A percentile compares a stretch with the other conserved stretches of the same genome.
Conservation (phyloP, 1,140 invertebrate genomes). For the Drosophila nebulosa region DNA sequence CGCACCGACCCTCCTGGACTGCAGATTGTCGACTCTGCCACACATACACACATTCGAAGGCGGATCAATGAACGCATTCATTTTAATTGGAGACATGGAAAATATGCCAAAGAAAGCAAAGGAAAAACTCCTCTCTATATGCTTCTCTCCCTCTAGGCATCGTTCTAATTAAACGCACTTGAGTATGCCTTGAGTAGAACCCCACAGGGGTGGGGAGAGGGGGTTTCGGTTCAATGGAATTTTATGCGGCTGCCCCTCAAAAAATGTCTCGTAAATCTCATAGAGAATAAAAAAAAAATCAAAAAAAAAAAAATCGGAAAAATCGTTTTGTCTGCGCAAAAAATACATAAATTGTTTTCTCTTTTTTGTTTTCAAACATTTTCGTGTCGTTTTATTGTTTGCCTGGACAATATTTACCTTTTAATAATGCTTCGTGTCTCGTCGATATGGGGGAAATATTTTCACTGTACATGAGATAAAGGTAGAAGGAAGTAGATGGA, state of each 20-base stretch:
- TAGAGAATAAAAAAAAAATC: constrained; percentile 27
- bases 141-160: constrained; percentile 20
- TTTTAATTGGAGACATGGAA: constrained; percentile 79
- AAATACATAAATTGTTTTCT: constrained; percentile 53
- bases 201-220: neutral
- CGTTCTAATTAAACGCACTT: constrained; percentile 74
- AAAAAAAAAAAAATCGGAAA: constrained; percentile 24
- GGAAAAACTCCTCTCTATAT: constrained; percentile 16
- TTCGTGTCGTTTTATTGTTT: constrained; percentile 45
- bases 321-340: constrained; percentile 47
- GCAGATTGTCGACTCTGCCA: neutral
- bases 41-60: constrained; percentile 16
- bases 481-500: neutral
- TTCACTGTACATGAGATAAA: neutral
- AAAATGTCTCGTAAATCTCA: constrained; percentile 69
- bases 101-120: constrained; percentile 74
- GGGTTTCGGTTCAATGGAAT: constrained; percentile 61
- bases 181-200: constrained; percentile 54
- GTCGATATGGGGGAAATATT: constrained; percentile 37
- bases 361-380: constrained; percentile 59
- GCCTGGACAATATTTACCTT: constrained; percentile 70
- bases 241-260: constrained; percentile 58
- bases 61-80: constrained; percentile 80
- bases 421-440: constrained; percentile 62
- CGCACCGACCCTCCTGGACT: neutral